A percentile compares a stretch with the other conserved stretches of the same genome.
Conservation (phyloP, 1,140 invertebrate species). For the Lasioglossum albipes region DNA sequence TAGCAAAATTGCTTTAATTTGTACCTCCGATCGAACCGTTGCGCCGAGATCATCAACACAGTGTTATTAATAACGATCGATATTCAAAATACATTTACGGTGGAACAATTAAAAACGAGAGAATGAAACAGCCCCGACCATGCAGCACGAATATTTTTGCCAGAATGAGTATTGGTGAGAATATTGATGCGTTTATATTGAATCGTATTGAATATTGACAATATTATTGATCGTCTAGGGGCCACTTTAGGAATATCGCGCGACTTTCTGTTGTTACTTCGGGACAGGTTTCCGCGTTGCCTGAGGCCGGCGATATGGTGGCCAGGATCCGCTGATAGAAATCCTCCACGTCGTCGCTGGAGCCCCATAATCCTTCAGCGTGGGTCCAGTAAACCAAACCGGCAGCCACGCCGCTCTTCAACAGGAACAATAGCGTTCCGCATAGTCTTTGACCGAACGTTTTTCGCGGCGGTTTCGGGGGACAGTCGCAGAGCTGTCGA, state of each 20-base stretch:
- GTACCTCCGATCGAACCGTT: too few species aligned
- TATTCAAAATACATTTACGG: too few species aligned
- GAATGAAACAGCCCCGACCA: too few species aligned
- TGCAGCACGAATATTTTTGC: too few species aligned
- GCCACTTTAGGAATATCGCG: neutral
- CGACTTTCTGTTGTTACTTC: conserved; percentile 21
- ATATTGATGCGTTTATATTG: too few species aligned
- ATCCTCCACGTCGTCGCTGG: conserved; percentile 60
- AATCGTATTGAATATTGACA: too few species aligned
- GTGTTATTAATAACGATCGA: too few species aligned
- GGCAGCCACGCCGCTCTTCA: conserved; percentile 58
- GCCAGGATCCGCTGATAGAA: conserved; percentile 63
- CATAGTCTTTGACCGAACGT: conserved; percentile 33
- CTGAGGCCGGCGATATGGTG: conserved; percentile 19
- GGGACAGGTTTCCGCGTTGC: neutral
- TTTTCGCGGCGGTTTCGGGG: conserved; percentile 11
- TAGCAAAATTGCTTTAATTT: too few species aligned
- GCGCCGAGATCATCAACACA: too few species aligned
- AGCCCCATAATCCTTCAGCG: conserved; percentile 69
- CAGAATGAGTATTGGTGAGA: too few species aligned
- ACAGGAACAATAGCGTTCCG: conserved; percentile 31
- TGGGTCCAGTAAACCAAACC: conserved; percentile 70
- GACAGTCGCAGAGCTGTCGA: conserved; percentile 55
- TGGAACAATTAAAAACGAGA: too few species aligned
- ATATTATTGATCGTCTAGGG: too few species aligned